Percentiles rank a stretch among this genome's conserved stretches.
phyloP scores from a whole-genome alignment of 2,797 vertebrate genomes.

The Argentina silus region DNA sequence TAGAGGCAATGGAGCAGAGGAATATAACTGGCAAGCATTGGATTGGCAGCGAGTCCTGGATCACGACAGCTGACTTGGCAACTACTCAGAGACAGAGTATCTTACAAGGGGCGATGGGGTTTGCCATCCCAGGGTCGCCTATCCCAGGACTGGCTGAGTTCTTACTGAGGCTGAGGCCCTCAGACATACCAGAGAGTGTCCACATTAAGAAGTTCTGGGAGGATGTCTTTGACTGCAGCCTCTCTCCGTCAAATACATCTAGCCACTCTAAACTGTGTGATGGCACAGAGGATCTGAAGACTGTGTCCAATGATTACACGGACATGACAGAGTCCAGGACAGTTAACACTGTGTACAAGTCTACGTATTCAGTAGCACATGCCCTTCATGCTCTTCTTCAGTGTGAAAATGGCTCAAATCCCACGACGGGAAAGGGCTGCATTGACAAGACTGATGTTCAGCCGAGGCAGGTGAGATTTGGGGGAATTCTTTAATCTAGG shows the following conservation, averaged over 20 bases:
- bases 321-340: slow-evolving; percentile 59
- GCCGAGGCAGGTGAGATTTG: slow-evolving; percentile 57
- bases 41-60: slow-evolving; percentile 40
- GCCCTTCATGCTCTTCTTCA: slow-evolving; percentile 62
- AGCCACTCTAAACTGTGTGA: slow-evolving; percentile 45
- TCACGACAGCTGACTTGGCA: slow-evolving; percentile 41
- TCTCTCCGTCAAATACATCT: slow-evolving; percentile 48
- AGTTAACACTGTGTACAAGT: slow-evolving; percentile 69
- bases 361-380: slow-evolving; percentile 65
- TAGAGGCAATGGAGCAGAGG: slow-evolving; percentile 39
- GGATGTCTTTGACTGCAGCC: slow-evolving; percentile 31
- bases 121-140: slow-evolving; percentile 57
- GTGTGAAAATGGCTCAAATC: slow-evolving; percentile 65
- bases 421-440: slow-evolving; percentile 62
- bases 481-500: slow-evolving; percentile 9
- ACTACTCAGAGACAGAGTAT: slow-evolving; percentile 35
- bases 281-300: slow-evolving; percentile 64
- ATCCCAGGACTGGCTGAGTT: slow-evolving; percentile 64
- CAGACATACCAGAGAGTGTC: slow-evolving; percentile 23
- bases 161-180: slow-evolving; percentile 61
- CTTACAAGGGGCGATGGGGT: slow-evolving; percentile 64
- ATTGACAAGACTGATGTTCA: slow-evolving; percentile 53
- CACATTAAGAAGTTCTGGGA: slow-evolving; percentile 21
- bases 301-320: slow-evolving; percentile 63
- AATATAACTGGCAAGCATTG: slow-evolving; percentile 66